Percentiles rank a stretch among this genome's conserved stretches.
phyloP scores from a whole-genome alignment of 1,140 invertebrate species.

The Drosophila lacertosa region DNA sequence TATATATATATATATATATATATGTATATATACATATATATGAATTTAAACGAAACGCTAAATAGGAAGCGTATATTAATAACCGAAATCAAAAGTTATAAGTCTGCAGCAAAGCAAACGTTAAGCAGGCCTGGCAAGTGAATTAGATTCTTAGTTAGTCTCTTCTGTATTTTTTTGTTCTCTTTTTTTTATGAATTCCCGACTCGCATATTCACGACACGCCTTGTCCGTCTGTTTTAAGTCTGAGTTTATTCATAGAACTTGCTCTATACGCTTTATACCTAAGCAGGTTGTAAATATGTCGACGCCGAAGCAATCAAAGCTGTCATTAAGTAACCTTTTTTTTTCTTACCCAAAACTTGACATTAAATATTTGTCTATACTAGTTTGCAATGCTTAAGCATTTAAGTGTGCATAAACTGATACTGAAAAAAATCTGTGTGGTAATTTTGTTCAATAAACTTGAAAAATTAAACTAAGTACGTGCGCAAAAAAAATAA shows the following conservation, averaged over 20 bases:
- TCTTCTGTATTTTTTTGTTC: slow-evolving; percentile 21
- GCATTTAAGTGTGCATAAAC: slow-evolving; percentile 60
- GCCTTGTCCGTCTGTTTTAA: slow-evolving; percentile 17
- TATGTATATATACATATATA: slow-evolving; percentile 24
- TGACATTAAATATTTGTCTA: background rate
- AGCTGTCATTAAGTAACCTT: slow-evolving; percentile 9
- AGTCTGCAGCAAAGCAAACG: slow-evolving; percentile 38
- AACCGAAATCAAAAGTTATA: slow-evolving; percentile 66
- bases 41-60: slow-evolving; percentile 18
- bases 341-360: background rate
- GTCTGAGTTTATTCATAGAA: slow-evolving; percentile 13
- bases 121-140: slow-evolving; percentile 47
- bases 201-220: slow-evolving; percentile 25
- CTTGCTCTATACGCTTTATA: slow-evolving; percentile 4
- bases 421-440: slow-evolving; percentile 36
- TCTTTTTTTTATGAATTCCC: slow-evolving; percentile 18
- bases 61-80: slow-evolving; percentile 42
- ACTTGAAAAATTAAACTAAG: slow-evolving; percentile 54
- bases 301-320: background rate
- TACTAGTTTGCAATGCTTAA: slow-evolving; percentile 43
- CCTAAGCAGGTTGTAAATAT: slow-evolving; percentile 43
- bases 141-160: slow-evolving; percentile 58
- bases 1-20: slow-evolving; percentile 27
- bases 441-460: slow-evolving; percentile 52
- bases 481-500: slow-evolving; percentile 58